Conservation (phyloP, 2,113 vertebrate species). For the Damaliscus lunatus region DNA sequence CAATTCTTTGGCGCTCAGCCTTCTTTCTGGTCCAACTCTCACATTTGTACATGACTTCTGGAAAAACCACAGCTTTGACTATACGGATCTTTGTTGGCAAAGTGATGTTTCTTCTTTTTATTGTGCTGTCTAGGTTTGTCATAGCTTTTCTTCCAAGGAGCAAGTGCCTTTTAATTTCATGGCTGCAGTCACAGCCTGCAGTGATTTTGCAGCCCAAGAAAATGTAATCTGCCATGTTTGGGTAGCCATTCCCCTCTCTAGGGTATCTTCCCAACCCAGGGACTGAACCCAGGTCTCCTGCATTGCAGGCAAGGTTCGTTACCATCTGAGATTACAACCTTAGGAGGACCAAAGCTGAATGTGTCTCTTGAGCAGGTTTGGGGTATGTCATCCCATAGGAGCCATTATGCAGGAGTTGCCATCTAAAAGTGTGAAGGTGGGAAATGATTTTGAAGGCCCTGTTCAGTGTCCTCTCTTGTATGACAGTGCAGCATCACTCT, state of each 20-base stretch:
- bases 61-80: background rate
- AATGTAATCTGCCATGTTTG: background rate
- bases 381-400: background rate
- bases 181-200: background rate
- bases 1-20: background rate
- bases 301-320: background rate
- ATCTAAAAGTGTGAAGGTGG: background rate
- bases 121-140: background rate
- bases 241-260: background rate
- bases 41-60: background rate
- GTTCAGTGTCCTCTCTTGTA: background rate
- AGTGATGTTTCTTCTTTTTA: background rate
- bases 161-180: background rate
- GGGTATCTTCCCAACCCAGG: background rate
- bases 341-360: background rate
- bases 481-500: background rate
- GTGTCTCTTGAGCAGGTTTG: background rate
- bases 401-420: background rate
- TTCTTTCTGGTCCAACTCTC: background rate
- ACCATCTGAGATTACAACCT: background rate
- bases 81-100: background rate
- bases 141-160: background rate
- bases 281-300: background rate
- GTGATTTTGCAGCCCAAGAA: background rate
- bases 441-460: background rate